Evolutionary conservation across 37 sponge, comb jelly and placozoan species (phyloP).

Genomic region (Ianthella basta): DNA sequence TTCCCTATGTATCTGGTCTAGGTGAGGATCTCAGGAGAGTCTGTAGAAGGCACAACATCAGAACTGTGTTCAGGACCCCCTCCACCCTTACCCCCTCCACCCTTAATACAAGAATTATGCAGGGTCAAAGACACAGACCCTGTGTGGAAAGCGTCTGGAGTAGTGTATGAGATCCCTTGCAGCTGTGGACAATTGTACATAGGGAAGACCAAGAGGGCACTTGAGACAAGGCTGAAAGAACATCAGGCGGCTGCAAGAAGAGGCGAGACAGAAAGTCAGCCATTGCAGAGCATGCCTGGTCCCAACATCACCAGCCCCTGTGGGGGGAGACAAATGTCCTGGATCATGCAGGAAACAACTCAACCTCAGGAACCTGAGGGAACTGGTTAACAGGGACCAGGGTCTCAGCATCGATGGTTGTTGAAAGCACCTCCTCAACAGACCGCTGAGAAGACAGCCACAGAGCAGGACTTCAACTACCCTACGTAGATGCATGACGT

Average conservation of each 20-base stretch:
- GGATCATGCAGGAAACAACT: not conserved
- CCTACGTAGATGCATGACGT: no score
- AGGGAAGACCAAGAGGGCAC: constrained; percentile 43
- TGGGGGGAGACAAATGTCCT: not conserved
- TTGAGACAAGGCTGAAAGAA: constrained; percentile 32
- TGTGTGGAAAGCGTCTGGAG: not conserved
- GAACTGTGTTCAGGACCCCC: no score
- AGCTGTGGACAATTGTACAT: constrained; percentile 18
- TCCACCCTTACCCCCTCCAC: no score
- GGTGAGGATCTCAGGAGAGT: no score
- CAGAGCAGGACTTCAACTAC: no score
- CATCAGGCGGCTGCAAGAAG: constrained; percentile 35
- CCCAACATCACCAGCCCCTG: not conserved
- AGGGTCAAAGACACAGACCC: not conserved
- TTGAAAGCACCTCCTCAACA: no score
- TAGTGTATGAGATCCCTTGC: constrained; percentile 36
- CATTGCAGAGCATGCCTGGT: constrained; percentile 14
- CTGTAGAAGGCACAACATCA: no score
- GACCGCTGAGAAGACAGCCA: no score
- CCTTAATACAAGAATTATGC: no score
- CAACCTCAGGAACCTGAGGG: constrained; percentile 7
- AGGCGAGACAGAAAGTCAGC: constrained; percentile 32
- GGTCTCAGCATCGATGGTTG: no score
- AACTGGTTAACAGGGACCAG: no score
- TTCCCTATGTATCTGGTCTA: no score